These are phyloP conservation scores for Engystomops pustulosus DNA, from an alignment of 2,113 vertebrate genomes.

Conservation along the genomic window DNA sequence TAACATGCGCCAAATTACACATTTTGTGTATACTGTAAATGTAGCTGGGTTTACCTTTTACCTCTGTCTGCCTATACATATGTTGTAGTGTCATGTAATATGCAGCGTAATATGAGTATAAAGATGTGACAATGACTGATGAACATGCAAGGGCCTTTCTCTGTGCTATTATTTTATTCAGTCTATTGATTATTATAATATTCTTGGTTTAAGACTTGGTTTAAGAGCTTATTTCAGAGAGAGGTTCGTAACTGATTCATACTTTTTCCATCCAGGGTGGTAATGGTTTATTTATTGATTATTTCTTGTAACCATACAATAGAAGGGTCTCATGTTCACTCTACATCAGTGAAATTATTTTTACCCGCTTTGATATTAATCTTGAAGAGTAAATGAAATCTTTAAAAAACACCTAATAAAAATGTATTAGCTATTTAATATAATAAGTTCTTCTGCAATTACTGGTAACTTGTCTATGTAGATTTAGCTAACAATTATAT, in stretches of 20 bases:
- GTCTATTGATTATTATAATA: background rate
- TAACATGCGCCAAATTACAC: no score
- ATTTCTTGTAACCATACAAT: background rate
- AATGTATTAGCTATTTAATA: no score
- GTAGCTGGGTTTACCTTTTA: no score
- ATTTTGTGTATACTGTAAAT: no score
- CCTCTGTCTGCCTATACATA: no score
- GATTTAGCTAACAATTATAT: background rate
- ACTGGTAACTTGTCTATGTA: background rate
- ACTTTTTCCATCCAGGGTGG: background rate
- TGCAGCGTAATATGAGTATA: background rate
- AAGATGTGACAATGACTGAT: background rate
- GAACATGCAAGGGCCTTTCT: no score
- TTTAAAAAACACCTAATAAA: background rate
- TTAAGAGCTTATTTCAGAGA: background rate
- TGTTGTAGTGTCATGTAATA: background rate
- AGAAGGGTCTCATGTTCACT: background rate
- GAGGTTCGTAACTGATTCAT: background rate
- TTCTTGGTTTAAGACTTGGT: background rate
- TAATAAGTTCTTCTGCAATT: background rate
- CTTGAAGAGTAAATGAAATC: background rate
- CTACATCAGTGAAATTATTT: background rate
- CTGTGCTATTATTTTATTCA: background rate
- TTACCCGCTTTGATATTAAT: background rate
- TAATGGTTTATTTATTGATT: background rate